Percentiles rank a stretch among this genome's conserved stretches.
phyloP scores from a whole-genome alignment of 2,888 invertebrate species.

The Mythimna pallens region DNA sequence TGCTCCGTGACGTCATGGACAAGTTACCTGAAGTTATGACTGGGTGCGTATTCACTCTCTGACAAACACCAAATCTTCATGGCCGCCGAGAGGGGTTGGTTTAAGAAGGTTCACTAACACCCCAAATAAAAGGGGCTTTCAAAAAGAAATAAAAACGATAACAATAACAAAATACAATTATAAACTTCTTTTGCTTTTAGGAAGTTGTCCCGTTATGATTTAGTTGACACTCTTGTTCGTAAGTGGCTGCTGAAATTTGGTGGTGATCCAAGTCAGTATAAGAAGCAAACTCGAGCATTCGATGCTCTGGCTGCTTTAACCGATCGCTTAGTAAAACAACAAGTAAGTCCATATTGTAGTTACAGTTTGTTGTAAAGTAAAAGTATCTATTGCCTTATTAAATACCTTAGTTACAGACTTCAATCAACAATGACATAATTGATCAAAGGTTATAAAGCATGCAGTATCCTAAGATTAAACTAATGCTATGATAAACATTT shows the following conservation, averaged over 20 bases:
- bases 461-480: background rate
- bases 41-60: conserved; percentile 72
- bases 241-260: conserved; percentile 83
- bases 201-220: conserved; percentile 79
- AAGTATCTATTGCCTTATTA: too few species aligned
- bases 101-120: too few species aligned
- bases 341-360: conserved; percentile 70
- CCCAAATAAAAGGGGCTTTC: too few species aligned
- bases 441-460: too few species aligned
- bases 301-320: conserved; percentile 82
- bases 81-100: too few species aligned
- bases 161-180: background rate
- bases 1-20: conserved; percentile 77
- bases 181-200: conserved; percentile 63
- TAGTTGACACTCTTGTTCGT: conserved; percentile 78
- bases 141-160: too few species aligned
- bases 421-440: too few species aligned
- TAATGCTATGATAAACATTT: background rate
- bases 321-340: conserved; percentile 80
- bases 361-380: too few species aligned
- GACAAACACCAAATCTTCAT: background rate
- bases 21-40: conserved; percentile 78
- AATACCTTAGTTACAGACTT: too few species aligned
- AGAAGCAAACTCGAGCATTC: conserved; percentile 84
- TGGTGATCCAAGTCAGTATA: conserved; percentile 83